A percentile compares a stretch with the other conserved stretches of the same genome.
Evolutionary conservation across 2,797 vertebrate genomes (phyloP).

Genomic region (Helarctos malayanus): DNA sequence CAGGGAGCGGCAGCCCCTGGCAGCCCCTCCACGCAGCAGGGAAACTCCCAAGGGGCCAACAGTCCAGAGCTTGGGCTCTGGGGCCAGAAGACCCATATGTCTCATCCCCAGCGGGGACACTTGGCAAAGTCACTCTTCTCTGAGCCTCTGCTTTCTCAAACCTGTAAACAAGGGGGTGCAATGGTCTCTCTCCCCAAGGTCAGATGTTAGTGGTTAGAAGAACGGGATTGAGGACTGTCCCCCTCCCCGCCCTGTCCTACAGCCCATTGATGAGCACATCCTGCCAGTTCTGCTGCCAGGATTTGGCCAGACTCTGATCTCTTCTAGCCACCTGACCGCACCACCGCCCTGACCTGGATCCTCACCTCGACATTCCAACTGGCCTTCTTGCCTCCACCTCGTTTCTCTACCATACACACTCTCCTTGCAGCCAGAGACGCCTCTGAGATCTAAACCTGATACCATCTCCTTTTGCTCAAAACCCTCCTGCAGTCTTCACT

Average conservation of each 20-base stretch:
- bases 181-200: not conserved
- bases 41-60: not conserved
- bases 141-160: not conserved
- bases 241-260: fast-evolving
- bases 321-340: too few relatives aligned
- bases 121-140: not conserved
- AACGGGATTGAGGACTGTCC: not conserved
- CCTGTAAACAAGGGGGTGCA: not conserved
- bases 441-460: not conserved
- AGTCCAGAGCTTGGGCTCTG: not conserved
- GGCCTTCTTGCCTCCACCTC: not conserved
- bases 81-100: not conserved
- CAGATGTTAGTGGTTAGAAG: not conserved
- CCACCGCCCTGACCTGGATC: not conserved
- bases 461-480: not conserved
- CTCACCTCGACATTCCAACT: not conserved
- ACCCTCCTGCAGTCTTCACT: not conserved
- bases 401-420: not conserved
- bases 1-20: not conserved
- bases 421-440: not conserved
- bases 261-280: not conserved
- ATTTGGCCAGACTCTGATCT: not conserved
- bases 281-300: not conserved
- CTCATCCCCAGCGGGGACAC: not conserved
- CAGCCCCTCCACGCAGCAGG: not conserved